Conservation (phyloP, 23 tunicate genomes). For the Phallusia fumigata region DNA sequence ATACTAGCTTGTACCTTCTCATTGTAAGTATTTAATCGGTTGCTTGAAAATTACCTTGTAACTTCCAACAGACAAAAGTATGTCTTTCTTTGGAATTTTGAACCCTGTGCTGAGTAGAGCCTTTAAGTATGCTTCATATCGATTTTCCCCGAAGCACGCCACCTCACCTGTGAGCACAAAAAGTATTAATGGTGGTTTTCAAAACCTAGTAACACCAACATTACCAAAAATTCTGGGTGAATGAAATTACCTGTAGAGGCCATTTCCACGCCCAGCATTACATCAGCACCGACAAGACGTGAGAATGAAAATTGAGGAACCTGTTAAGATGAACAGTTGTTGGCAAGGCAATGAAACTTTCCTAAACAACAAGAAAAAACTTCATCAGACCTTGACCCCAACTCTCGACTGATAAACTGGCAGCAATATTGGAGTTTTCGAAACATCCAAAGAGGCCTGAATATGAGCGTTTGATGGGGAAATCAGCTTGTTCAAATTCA, state of each 20-base stretch:
- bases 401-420: constrained; percentile 24
- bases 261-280: constrained; percentile 97
- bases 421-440: constrained; percentile 35
- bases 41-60: constrained; percentile 82
- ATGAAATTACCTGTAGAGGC: constrained; percentile 94
- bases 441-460: constrained; percentile 14
- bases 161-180: constrained; percentile 65
- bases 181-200: not conserved
- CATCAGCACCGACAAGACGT: constrained; percentile 89
- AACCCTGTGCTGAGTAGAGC: constrained; percentile 91
- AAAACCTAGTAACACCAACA: no score
- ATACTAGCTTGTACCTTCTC: no score
- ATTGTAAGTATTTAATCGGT: no score
- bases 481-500: constrained; percentile 27
- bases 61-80: constrained; percentile 81
- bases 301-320: constrained; percentile 96
- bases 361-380: no score
- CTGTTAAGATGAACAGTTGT: constrained; percentile 9
- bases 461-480: not conserved
- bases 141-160: constrained; percentile 81
- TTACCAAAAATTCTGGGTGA: no score
- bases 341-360: not conserved
- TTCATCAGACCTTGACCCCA: constrained; percentile 50
- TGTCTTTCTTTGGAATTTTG: constrained; percentile 72
- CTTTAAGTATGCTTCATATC: constrained; percentile 87